These are phyloP conservation scores for Amphipyra berbera DNA, from an alignment of 2,888 invertebrate species.

Conservation along the genomic window DNA sequence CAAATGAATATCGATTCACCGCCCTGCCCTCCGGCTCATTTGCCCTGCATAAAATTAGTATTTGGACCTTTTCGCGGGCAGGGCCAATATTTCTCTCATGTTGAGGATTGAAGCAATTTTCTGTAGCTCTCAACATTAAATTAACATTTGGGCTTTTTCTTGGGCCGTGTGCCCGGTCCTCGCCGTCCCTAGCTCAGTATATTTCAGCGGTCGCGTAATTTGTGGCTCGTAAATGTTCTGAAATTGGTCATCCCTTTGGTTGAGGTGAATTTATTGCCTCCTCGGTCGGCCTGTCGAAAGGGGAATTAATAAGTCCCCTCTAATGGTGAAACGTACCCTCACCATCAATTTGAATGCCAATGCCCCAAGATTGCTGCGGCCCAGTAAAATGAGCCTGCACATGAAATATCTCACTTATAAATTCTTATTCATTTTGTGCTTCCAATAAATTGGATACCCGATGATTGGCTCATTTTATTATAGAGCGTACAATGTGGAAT, in stretches of 20 bases:
- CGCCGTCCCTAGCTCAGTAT: constrained; percentile 84
- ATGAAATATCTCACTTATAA: constrained; percentile 84
- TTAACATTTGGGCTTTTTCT: constrained; percentile 89
- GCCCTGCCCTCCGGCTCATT: constrained; percentile 80
- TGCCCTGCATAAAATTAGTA: constrained; percentile 87
- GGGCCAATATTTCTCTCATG: constrained; percentile 83
- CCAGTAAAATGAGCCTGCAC: constrained; percentile 82
- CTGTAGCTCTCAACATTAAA: constrained; percentile 87
- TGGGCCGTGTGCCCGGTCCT: constrained; percentile 77
- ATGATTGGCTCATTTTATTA: constrained; percentile 76
- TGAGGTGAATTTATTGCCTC: constrained; percentile 89
- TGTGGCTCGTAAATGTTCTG: constrained; percentile 90
- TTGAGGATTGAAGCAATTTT: constrained; percentile 85
- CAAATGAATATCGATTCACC: constrained; percentile 86
- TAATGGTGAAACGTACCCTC: constrained; percentile 90
- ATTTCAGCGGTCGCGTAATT: constrained; percentile 90
- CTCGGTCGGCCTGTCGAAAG: constrained; percentile 90
- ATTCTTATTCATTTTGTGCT: constrained; percentile 81
- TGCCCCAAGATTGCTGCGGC: constrained; percentile 85
- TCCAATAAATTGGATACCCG: constrained; percentile 78
- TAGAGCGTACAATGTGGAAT: constrained; percentile 60
- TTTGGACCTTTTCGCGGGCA: constrained; percentile 80
- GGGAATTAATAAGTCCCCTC: constrained; percentile 90
- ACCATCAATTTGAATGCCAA: constrained; percentile 90
- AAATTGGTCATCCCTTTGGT: constrained; percentile 90